Evolutionary conservation across 2,113 vertebrate genomes (phyloP).

Genomic region (Psophia crepitans): DNA sequence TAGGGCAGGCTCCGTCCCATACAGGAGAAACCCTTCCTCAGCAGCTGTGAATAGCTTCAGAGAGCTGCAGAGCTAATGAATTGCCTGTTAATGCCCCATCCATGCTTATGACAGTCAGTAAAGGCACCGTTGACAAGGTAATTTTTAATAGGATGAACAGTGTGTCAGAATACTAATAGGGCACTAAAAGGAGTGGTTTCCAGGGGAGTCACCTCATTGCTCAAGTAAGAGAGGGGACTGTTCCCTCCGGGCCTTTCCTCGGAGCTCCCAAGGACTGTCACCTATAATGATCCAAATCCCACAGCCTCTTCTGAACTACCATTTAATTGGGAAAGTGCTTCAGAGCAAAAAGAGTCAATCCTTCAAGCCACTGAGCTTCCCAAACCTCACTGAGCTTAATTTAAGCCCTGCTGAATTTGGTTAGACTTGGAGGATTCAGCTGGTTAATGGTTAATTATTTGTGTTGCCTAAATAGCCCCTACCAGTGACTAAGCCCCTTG

Average conservation of each 20-base stretch:
- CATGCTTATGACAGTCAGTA: conserved; percentile 34
- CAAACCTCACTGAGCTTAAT: not conserved
- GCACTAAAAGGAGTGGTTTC: conserved; percentile 42
- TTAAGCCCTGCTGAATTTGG: not conserved
- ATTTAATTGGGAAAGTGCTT: conserved; percentile 18
- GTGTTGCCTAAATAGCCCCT: not conserved
- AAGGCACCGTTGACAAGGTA: conserved; percentile 33
- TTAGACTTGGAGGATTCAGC: not conserved
- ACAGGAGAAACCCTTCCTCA: not conserved
- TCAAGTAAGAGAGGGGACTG: not conserved
- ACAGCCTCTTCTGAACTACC: not conserved
- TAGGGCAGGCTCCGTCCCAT: not conserved
- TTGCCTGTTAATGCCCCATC: conserved; percentile 38
- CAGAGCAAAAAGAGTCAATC: not conserved
- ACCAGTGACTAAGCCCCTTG: not conserved
- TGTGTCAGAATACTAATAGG: conserved; percentile 63
- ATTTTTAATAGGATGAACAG: conserved; percentile 45
- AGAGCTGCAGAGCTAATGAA: conserved; percentile 13
- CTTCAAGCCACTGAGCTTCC: not conserved
- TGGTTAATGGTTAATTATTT: not conserved
- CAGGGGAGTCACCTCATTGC: conserved; percentile 9
- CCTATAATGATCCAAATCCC: not conserved
- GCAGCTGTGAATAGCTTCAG: not conserved
- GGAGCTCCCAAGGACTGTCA: conserved; percentile 8
- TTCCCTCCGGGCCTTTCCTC: conserved; percentile 16